phyloP scores from a whole-genome alignment of 2,888 invertebrate species.

The Hymenopus coronatus region DNA sequence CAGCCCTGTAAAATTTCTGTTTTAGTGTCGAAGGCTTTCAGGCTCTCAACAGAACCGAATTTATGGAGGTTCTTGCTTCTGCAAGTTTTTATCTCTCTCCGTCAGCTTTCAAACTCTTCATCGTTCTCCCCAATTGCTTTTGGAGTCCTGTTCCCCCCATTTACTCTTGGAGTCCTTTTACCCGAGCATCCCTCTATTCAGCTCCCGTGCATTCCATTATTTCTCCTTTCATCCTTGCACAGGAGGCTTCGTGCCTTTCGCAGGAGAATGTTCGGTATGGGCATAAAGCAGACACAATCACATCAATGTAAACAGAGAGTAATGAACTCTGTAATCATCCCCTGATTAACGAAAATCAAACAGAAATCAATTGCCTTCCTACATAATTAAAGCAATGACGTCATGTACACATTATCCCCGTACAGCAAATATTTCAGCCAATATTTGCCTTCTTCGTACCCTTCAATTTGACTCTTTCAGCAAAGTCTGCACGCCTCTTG shows the following conservation, averaged over 20 bases:
- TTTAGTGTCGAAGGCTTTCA: neutral
- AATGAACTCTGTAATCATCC: neutral
- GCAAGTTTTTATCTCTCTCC: neutral
- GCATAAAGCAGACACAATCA: neutral
- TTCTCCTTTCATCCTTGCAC: neutral
- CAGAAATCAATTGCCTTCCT: neutral
- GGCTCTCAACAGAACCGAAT: neutral
- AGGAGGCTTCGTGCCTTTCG: neutral
- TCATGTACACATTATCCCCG: neutral
- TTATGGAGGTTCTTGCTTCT: neutral
- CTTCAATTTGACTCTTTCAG: no score
- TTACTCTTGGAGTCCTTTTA: neutral
- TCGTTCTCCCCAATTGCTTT: neutral
- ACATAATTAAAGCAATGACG: neutral
- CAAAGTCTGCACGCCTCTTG: no score
- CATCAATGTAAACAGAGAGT: neutral
- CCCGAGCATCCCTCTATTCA: neutral
- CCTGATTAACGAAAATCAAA: neutral
- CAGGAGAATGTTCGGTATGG: neutral
- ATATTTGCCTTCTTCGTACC: neutral
- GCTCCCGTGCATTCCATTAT: neutral
- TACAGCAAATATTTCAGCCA: neutral
- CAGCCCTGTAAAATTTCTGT: neutral
- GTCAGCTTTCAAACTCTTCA: neutral
- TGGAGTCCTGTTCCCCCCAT: neutral